phyloP scores from a whole-genome alignment of 2,888 invertebrate species.

The Eledone cirrhosa region DNA sequence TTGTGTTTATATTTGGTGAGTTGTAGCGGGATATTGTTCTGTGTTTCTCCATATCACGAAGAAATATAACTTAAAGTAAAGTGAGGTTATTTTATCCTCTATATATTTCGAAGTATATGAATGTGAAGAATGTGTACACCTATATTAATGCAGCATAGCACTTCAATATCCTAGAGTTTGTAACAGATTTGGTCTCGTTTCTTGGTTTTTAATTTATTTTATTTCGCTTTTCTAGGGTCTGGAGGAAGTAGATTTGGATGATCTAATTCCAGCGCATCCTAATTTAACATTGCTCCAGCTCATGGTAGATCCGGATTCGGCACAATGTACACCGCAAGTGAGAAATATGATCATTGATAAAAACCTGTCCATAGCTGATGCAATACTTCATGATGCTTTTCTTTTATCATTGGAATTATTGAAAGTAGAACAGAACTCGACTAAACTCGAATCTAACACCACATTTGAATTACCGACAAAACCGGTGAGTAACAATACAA shows the following conservation, averaged over 20 bases:
- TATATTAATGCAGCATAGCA: too few relatives aligned
- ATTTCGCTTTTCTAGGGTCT: slow-evolving; percentile 42
- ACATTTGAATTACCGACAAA: slow-evolving; percentile 36
- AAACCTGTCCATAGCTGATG: slow-evolving; percentile 45
- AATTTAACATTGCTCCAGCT: slow-evolving; percentile 55
- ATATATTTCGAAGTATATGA: too few relatives aligned
- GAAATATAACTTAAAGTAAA: too few relatives aligned
- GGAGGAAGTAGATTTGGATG: slow-evolving; percentile 47
- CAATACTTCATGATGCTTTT: slow-evolving; percentile 51
- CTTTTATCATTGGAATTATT: slow-evolving; percentile 34
- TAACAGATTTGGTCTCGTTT: too few relatives aligned
- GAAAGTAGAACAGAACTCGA: slow-evolving; percentile 1
- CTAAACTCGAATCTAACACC: neutral
- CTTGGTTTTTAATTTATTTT: neutral
- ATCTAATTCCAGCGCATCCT: slow-evolving; percentile 54
- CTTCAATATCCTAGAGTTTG: too few relatives aligned
- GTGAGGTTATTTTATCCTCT: too few relatives aligned
- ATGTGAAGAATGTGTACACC: too few relatives aligned
- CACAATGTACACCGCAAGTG: slow-evolving; percentile 48
- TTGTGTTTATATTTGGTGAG: too few relatives aligned
- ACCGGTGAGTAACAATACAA: slow-evolving; percentile 37
- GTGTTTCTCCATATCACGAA: too few relatives aligned
- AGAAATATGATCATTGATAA: too few relatives aligned
- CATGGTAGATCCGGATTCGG: slow-evolving; percentile 50
- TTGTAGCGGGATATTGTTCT: too few relatives aligned